Conservation (phyloP, 2,888 invertebrate species). For the Hyles lineata region DNA sequence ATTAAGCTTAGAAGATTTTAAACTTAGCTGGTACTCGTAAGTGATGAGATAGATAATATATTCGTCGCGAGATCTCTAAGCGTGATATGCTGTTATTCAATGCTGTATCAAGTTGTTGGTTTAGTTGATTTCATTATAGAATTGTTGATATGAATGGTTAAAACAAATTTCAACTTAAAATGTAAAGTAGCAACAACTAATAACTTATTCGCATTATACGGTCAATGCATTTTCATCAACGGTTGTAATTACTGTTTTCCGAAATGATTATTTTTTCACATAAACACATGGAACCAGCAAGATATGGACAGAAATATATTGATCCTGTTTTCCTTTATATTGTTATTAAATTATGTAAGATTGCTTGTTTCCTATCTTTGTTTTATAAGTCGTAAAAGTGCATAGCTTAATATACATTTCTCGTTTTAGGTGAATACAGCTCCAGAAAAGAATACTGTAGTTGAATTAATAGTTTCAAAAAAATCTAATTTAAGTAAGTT, state of each 20-base stretch:
- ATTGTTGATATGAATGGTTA: background rate
- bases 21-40: too few relatives aligned
- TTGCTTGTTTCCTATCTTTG: background rate
- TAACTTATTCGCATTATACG: slow-evolving; percentile 57
- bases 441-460: too few relatives aligned
- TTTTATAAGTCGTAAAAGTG: background rate
- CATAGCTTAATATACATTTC: background rate
- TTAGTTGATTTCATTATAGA: background rate
- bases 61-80: too few relatives aligned
- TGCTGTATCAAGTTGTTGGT: background rate
- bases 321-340: slow-evolving; percentile 16
- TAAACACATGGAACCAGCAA: slow-evolving; percentile 4
- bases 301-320: slow-evolving; percentile 18
- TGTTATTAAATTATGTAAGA: slow-evolving; percentile 2
- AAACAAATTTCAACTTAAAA: slow-evolving; percentile 1
- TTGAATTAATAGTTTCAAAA: background rate
- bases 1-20: too few relatives aligned
- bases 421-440: background rate
- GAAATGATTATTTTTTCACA: slow-evolving; percentile 41
- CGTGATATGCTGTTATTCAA: too few relatives aligned
- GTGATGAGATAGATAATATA: too few relatives aligned
- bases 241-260: slow-evolving; percentile 54
- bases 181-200: slow-evolving; percentile 17
- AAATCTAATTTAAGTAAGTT: background rate
- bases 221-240: slow-evolving; percentile 60